phyloP scores from a whole-genome alignment of 2,888 invertebrate species.

The Amphimallon solstitiale region DNA sequence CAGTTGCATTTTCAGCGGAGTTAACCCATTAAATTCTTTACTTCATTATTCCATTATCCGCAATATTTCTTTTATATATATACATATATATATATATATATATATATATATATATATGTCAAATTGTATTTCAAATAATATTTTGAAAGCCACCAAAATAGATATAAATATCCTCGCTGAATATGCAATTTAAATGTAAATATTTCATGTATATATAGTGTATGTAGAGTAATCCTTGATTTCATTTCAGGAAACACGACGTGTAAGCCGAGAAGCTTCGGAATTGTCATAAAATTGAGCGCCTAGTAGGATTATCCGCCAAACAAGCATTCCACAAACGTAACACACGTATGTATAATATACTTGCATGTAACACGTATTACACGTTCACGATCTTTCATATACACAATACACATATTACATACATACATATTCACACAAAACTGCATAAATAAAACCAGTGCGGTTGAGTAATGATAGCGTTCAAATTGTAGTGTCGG shows the following conservation, averaged over 20 bases:
- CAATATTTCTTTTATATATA: no score
- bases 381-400: not conserved
- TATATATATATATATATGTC: no score
- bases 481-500: slow-evolving; percentile 48
- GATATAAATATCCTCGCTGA: no score
- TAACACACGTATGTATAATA: not conserved
- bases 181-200: slow-evolving; percentile 14
- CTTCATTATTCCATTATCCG: no score
- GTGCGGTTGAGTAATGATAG: slow-evolving; percentile 49
- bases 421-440: not conserved
- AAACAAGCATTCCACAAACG: not conserved
- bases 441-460: slow-evolving; percentile 44
- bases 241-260: slow-evolving; percentile 17
- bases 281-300: slow-evolving; percentile 6
- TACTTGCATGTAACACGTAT: not conserved
- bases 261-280: slow-evolving; percentile 3
- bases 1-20: no score
- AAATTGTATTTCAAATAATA: no score
- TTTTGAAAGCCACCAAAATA: no score
- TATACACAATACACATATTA: not conserved
- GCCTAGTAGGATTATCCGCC: not conserved
- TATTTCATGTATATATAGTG: not conserved
- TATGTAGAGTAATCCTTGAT: slow-evolving; percentile 3
- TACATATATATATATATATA: no score
- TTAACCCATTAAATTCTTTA: no score